Evolutionary conservation across 2,797 vertebrate genomes (phyloP).

Genomic region (Takifugu ocellatus): DNA sequence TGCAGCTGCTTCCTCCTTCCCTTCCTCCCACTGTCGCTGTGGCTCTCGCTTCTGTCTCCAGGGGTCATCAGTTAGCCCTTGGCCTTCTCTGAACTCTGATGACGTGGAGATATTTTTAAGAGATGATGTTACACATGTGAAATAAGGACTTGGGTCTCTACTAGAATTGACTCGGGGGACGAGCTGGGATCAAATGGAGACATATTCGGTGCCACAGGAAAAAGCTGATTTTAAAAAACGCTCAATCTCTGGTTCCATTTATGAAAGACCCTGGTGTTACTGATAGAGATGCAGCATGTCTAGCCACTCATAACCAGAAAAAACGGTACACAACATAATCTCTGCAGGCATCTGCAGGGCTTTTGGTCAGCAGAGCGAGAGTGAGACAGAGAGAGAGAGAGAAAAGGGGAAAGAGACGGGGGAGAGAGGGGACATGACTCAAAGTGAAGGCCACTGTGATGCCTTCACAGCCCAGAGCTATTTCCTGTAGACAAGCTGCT

Average conservation of each 20-base stretch:
- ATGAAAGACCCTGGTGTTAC: too few relatives aligned
- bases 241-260: too few relatives aligned
- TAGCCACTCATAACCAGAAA: constrained; percentile 12
- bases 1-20: constrained; percentile 51
- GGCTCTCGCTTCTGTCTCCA: constrained; percentile 65
- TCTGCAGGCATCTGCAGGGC: constrained; percentile 29
- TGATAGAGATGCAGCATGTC: background rate
- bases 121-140: constrained; percentile 73
- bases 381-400: constrained; percentile 2
- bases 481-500: constrained; percentile 64
- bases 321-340: constrained; percentile 13
- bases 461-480: constrained; percentile 53
- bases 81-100: constrained; percentile 56
- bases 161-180: constrained; percentile 38
- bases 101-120: constrained; percentile 72
- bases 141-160: constrained; percentile 48
- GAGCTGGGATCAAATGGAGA: constrained; percentile 9
- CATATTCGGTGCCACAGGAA: too few relatives aligned
- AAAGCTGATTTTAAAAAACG: too few relatives aligned
- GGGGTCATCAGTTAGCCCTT: constrained; percentile 65
- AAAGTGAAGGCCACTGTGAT: constrained; percentile 54
- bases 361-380: constrained; percentile 40
- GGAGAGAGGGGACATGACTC: constrained; percentile 23
- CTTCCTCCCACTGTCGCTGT: constrained; percentile 44
- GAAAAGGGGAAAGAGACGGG: constrained; percentile 3